Evolutionary conservation across 2,113 vertebrate species (phyloP).

Genomic region (Coturnix japonica): DNA sequence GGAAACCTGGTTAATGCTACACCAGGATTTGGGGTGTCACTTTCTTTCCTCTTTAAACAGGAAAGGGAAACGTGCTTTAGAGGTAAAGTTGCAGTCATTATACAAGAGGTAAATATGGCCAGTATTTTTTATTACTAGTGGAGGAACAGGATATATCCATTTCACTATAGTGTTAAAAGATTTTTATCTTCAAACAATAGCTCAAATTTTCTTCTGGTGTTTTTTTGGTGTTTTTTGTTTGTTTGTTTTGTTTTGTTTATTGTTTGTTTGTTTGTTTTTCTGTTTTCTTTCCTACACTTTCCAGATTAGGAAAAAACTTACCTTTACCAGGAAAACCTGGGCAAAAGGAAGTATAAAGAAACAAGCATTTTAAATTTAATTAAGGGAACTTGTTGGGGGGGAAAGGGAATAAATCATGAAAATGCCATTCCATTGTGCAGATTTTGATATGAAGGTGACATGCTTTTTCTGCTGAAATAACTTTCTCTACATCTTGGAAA

Average conservation of each 20-base stretch:
- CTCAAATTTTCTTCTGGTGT: not conserved
- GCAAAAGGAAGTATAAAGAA: not conserved
- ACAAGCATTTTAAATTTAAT: not conserved
- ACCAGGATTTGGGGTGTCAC: not conserved
- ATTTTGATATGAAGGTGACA: not conserved
- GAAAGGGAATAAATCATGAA: not conserved
- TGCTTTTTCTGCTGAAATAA: not conserved
- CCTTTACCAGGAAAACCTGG: not conserved
- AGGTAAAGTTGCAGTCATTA: not conserved
- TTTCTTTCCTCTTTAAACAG: conserved; percentile 11
- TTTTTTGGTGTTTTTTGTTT: not conserved
- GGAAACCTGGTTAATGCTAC: not conserved
- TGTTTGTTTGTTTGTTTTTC: too few species aligned
- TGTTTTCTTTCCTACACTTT: not conserved
- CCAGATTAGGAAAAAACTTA: not conserved
- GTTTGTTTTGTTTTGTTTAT: not conserved
- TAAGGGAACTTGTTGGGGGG: not conserved
- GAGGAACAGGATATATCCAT: not conserved
- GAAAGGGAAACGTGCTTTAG: conserved; percentile 23
- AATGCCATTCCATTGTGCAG: not conserved
- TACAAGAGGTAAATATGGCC: not conserved
- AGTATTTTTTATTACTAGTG: not conserved
- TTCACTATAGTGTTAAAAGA: not conserved
- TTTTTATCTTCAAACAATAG: not conserved
- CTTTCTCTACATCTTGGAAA: not conserved